Evolutionary conservation across 2,797 vertebrate species (phyloP), one percentile per base, ranked within the genome.

Genomic region (Sarcoramphus papa): DNA sequence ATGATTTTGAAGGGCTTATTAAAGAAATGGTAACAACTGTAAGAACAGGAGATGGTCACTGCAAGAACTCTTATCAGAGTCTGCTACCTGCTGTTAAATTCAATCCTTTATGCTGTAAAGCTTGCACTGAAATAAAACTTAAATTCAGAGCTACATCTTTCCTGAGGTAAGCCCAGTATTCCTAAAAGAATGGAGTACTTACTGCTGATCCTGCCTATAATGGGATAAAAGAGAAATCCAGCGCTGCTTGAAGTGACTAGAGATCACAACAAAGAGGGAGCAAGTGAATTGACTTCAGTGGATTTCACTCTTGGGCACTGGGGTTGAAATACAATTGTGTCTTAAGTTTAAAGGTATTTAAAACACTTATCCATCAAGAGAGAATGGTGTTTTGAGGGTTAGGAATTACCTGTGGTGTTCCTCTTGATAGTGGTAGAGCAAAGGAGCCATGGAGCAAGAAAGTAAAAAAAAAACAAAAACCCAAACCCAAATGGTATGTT

Each of bases 191-290:
- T 50, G 43, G 59, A 74, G 9, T 64, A 47, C 60, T 95, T 85
- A 75, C 67, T 83, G 84, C 75, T 85, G 82, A 87, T 92, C 78
- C 72, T 81, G 41, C 68, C 78, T 80, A n/a, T 81, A 93, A 68
- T 37, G 57, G 87, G 47, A 92, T 93, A 53, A 90, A 86, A 95
- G 54, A 85, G 63, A 95, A 93, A 89, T 82, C 80, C 59, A 70
- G 51, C 37, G 1, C 83, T 73, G 63, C 54, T 54, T 73, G 43
- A 93, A 51, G 43, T 43, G 63, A 24, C 5, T 33, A 30, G 77
- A 87, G 88, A 79, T 65, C 63, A 67, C 63, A 89, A n/a, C 47
- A 73, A 85, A 88, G 70, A 82, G 51, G 59, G 41, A 93, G 47
- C 69, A 85, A 64, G 54, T 78, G 88, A 86, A 84, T 22, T 84